phyloP scores from a whole-genome alignment of 2,888 invertebrate species.

The Caenorhabditis sp. region DNA sequence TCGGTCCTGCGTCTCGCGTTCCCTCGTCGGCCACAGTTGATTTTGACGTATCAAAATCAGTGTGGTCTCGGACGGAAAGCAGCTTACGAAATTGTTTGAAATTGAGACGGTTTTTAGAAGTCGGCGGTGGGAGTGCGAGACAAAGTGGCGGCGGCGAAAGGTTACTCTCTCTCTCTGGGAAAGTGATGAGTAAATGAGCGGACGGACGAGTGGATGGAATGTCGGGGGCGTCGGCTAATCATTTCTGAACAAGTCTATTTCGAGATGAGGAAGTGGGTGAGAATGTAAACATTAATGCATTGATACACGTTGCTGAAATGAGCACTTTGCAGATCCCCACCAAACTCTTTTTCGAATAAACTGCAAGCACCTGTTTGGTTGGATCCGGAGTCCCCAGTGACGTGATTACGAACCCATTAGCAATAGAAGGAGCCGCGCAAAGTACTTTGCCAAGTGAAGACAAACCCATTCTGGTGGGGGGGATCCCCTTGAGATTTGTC shows the following conservation, averaged over 20 bases:
- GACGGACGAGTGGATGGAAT: slow-evolving; percentile 2
- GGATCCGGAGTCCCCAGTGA: slow-evolving; percentile 43
- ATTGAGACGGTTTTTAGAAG: slow-evolving; percentile 41
- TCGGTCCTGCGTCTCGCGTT: neutral
- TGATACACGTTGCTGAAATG: too few species aligned
- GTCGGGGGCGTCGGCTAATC: neutral
- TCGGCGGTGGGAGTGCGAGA: slow-evolving; percentile 22
- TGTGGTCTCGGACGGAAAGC: neutral
- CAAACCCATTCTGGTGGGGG: neutral
- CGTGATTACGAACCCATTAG: slow-evolving; percentile 48
- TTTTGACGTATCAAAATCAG: slow-evolving; percentile 61
- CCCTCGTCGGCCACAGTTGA: slow-evolving; percentile 24
- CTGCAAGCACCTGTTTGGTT: slow-evolving; percentile 40
- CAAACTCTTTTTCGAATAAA: too few species aligned
- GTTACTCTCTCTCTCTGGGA: slow-evolving; percentile 29
- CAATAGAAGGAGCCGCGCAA: slow-evolving; percentile 10
- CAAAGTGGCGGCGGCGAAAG: slow-evolving; percentile 42
- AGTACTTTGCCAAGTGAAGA: slow-evolving; percentile 40
- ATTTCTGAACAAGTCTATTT: too few species aligned
- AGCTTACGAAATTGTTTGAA: neutral
- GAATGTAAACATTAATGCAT: too few species aligned
- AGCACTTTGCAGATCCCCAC: too few species aligned
- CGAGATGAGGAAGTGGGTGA: neutral
- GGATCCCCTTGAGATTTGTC: slow-evolving; percentile 46
- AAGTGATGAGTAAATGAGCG: neutral